Percentiles rank a stretch among this genome's conserved stretches.
These are phyloP conservation scores for Brachyrhaphis roseni DNA, from an alignment of 2,797 vertebrate genomes.

Conservation along the genomic window DNA sequence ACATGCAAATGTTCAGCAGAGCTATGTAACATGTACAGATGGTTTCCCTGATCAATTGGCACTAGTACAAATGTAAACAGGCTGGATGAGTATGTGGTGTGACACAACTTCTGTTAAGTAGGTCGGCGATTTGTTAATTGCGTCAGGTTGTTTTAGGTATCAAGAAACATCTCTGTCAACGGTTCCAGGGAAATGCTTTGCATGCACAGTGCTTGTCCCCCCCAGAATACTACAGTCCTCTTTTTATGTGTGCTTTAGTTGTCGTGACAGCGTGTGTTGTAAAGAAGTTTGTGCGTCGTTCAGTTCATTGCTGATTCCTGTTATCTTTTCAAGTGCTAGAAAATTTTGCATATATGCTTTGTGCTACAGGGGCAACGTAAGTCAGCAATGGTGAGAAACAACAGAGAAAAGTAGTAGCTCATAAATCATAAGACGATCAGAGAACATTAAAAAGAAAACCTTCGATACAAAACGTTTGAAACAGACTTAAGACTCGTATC, in stretches of 20 bases:
- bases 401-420: not conserved
- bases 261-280: no score
- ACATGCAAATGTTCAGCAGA: not conserved
- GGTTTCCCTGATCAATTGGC: not conserved
- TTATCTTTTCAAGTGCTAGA: not conserved
- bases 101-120: not conserved
- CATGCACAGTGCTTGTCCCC: not conserved
- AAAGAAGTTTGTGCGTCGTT: no score
- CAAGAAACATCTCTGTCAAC: not conserved
- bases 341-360: not conserved
- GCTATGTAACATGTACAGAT: not conserved
- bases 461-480: not conserved
- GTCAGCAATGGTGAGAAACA: not conserved
- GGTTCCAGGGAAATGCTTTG: not conserved
- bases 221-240: not conserved
- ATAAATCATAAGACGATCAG: not conserved
- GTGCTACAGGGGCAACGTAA: not conserved
- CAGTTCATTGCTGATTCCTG: not conserved
- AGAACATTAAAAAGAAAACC: not conserved
- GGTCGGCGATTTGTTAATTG: not conserved
- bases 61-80: not conserved
- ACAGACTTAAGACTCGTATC: no score
- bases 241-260: not conserved
- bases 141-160: not conserved
- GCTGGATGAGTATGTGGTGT: not conserved